These are phyloP conservation scores for Aporrectodea caliginosa DNA, from an alignment of 1,140 invertebrate species.

Conservation along the genomic window DNA sequence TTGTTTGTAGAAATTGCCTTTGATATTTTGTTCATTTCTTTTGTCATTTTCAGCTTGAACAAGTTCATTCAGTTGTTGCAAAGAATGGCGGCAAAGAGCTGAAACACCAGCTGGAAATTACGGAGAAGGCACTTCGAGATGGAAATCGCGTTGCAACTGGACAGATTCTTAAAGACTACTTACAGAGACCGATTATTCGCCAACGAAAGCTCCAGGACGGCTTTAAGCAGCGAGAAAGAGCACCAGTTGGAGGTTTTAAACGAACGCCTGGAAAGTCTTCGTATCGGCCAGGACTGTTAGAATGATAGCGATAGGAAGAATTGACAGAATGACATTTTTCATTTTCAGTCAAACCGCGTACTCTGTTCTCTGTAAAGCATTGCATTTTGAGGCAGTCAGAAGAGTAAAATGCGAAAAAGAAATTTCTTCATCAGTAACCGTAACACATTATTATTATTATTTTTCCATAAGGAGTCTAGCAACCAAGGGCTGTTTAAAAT, in stretches of 20 bases:
- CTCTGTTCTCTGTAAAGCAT: background rate
- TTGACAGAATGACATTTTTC: background rate
- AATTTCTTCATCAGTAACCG: background rate
- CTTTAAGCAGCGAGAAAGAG: constrained; percentile 6
- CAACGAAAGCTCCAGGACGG: constrained; percentile 11
- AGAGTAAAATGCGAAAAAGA: background rate
- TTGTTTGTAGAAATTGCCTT: no score
- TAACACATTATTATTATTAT: background rate
- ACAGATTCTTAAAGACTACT: constrained; percentile 5
- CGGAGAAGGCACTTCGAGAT: constrained; percentile 8
- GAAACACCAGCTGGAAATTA: background rate
- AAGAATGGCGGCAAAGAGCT: background rate
- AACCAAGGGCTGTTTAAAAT: no score
- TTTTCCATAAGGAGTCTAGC: background rate
- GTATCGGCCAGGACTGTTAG: background rate
- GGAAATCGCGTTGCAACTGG: background rate
- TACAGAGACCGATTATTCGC: constrained; percentile 6
- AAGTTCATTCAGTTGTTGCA: no score
- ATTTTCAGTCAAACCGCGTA: no score
- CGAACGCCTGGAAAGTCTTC: background rate
- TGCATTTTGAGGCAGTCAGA: background rate
- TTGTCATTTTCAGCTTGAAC: no score
- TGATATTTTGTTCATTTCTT: no score
- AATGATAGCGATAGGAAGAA: background rate
- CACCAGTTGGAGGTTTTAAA: background rate